A percentile compares a stretch with the other conserved stretches of the same genome.
Evolutionary conservation across 2,797 vertebrate genomes (phyloP).

Genomic region (Falco peregrinus): DNA sequence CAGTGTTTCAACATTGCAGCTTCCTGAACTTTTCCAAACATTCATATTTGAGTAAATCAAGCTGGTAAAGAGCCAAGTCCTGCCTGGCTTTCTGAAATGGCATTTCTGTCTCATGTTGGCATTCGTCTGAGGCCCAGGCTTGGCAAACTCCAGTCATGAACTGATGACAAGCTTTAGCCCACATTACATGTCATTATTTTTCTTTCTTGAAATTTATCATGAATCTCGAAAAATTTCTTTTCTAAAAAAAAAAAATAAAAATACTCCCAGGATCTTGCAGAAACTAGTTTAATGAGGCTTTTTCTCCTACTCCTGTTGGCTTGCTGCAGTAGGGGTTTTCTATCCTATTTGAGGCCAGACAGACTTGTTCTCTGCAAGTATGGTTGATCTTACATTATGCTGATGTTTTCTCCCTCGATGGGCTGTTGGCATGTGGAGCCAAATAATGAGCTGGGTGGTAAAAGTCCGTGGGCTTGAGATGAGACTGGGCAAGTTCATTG

Average conservation of each 20-base stretch:
- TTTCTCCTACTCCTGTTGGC: not conserved
- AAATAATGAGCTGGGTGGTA: not conserved
- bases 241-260: not conserved
- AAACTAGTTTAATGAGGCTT: not conserved
- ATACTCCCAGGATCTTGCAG: not conserved
- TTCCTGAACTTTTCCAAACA: not conserved
- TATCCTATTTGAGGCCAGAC: not conserved
- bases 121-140: not conserved
- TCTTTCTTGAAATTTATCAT: not conserved
- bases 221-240: not conserved
- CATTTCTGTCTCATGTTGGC: not conserved
- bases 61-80: not conserved
- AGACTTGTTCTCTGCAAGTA: not conserved
- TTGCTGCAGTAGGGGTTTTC: not conserved
- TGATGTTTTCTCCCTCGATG: not conserved
- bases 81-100: not conserved
- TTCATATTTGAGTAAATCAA: not conserved
- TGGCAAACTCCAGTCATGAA: not conserved
- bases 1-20: not conserved
- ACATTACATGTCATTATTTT: not conserved
- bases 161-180: not conserved
- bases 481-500: not conserved
- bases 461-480: not conserved
- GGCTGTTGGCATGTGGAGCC: not conserved
- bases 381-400: not conserved